phyloP scores from a whole-genome alignment of 2,113 vertebrate genomes.

The Puma concolor region DNA sequence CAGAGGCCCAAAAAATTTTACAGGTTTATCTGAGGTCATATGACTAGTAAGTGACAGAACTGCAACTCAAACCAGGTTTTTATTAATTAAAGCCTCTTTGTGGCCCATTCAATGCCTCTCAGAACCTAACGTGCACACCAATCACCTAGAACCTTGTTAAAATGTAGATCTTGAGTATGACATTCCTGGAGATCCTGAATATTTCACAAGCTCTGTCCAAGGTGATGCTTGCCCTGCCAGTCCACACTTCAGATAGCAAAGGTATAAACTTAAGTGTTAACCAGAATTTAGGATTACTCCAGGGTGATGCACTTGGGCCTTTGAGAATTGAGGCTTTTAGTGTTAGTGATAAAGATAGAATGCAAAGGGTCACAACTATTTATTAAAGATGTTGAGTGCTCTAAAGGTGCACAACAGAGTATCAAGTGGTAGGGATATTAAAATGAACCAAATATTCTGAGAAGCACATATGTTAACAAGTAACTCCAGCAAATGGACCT shows the following conservation, averaged over 20 bases:
- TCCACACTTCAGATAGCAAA: neutral
- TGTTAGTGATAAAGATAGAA: neutral
- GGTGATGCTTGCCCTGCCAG: neutral
- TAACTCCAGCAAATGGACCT: neutral
- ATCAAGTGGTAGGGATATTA: neutral
- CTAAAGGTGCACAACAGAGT: neutral
- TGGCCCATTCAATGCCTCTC: neutral
- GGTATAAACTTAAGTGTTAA: neutral
- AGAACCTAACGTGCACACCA: neutral
- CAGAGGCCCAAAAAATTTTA: neutral
- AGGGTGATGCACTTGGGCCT: neutral
- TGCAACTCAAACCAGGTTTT: neutral
- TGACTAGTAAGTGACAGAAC: neutral
- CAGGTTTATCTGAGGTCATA: neutral
- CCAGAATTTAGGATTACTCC: neutral
- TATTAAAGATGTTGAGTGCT: neutral
- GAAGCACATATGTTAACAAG: neutral
- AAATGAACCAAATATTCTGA: neutral
- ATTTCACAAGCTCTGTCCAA: slow-evolving; percentile 17
- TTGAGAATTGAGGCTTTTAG: neutral
- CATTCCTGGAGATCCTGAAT: neutral
- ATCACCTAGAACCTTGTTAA: neutral
- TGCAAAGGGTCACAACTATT: neutral
- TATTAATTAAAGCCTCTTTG: neutral
- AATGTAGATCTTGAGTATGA: neutral